Conservation (phyloP, 1,140 invertebrate species). For the Daktulosphaira vitifoliae region DNA sequence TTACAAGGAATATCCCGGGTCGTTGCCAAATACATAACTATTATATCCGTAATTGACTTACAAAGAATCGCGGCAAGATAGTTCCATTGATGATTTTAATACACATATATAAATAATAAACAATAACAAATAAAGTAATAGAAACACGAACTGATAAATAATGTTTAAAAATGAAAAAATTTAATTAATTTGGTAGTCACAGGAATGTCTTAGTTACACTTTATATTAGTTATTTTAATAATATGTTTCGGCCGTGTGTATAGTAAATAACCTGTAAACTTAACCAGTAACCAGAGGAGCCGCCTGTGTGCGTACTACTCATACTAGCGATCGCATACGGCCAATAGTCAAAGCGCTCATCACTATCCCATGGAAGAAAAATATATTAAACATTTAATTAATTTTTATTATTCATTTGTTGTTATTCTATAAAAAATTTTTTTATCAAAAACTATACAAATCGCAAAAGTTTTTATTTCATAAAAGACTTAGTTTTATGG, state of each 20-base stretch:
- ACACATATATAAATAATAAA: slow-evolving; percentile 1
- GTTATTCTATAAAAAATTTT: too few species aligned
- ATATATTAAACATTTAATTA: too few species aligned
- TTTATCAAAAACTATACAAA: too few species aligned
- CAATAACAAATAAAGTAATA: background rate
- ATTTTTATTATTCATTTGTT: too few species aligned
- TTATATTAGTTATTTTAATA: background rate
- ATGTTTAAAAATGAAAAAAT: background rate
- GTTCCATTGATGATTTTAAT: too few species aligned
- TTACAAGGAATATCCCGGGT: too few species aligned
- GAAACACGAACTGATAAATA: background rate
- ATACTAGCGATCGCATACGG: background rate
- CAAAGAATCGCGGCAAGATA: too few species aligned
- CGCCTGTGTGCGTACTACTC: background rate
- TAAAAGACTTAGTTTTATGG: too few species aligned
- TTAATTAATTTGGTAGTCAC: background rate
- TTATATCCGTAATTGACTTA: too few species aligned
- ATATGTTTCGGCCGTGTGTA: background rate
- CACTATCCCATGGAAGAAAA: slow-evolving; percentile 1
- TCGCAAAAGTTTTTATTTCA: too few species aligned
- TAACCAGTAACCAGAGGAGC: slow-evolving; percentile 13
- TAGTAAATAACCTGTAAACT: slow-evolving; percentile 28
- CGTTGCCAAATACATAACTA: too few species aligned
- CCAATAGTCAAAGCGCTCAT: slow-evolving; percentile 14
- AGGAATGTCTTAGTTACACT: background rate